Conservation (phyloP, 2,113 vertebrate species). For the Rhabdornis inornatus region DNA sequence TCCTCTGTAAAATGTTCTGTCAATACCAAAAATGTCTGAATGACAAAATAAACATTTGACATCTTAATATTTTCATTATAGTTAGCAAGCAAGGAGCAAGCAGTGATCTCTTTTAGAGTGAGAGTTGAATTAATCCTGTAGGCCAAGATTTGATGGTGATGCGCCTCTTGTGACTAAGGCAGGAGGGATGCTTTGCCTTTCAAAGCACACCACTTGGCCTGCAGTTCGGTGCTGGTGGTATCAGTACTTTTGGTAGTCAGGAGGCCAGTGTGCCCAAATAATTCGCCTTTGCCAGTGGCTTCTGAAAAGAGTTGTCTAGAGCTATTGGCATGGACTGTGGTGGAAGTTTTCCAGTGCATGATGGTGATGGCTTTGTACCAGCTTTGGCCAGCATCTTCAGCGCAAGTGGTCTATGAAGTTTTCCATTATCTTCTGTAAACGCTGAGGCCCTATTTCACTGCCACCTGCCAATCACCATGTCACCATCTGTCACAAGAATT, state of each 20-base stretch:
- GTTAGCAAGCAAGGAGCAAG: background rate
- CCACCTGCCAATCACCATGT: background rate
- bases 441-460: background rate
- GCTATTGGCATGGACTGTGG: background rate
- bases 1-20: background rate
- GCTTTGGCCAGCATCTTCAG: background rate
- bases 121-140: background rate
- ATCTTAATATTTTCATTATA: background rate
- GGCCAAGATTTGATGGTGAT: background rate
- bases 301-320: background rate
- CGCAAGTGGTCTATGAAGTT: background rate
- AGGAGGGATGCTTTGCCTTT: background rate
- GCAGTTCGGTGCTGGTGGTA: background rate
- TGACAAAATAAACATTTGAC: background rate
- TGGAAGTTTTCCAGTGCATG: background rate
- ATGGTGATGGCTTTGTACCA: background rate
- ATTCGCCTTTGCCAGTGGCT: background rate
- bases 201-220: background rate
- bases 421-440: background rate
- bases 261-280: fast-evolving
- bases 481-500: background rate
- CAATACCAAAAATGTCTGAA: background rate
- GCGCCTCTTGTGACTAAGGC: background rate
- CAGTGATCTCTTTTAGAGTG: background rate
- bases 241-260: background rate